These are phyloP conservation scores for Furcifer pardalis DNA, from an alignment of 2,797 vertebrate species.

Conservation along the genomic window DNA sequence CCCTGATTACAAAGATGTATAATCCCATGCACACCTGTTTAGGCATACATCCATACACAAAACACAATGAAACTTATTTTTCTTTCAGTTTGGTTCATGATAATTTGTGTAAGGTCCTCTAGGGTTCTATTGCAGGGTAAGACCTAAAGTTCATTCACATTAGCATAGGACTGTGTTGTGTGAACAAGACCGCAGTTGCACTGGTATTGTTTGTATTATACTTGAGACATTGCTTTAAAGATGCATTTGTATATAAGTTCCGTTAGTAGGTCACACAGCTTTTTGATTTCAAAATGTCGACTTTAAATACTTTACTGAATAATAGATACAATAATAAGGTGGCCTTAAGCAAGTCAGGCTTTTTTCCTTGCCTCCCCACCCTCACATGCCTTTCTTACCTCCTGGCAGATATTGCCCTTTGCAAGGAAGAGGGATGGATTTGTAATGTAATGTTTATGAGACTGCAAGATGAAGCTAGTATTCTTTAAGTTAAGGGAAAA, in stretches of 20 bases:
- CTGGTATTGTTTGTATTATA: neutral
- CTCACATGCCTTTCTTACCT: neutral
- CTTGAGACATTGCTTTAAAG: neutral
- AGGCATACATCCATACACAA: neutral
- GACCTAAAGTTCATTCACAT: too few species aligned
- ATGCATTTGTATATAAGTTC: neutral
- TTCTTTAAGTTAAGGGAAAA: neutral
- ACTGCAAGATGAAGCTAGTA: neutral
- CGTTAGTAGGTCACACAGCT: neutral
- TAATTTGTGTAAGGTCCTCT: neutral
- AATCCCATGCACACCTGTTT: neutral
- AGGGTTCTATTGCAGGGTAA: neutral
- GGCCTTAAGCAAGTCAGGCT: neutral
- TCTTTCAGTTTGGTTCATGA: neutral
- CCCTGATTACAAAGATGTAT: neutral
- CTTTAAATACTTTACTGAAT: neutral
- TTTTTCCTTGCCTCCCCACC: fast-evolving
- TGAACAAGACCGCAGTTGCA: neutral
- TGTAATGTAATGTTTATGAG: neutral
- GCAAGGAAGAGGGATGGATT: neutral
- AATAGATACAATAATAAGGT: constrained; percentile 15
- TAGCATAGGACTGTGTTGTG: neutral
- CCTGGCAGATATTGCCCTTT: neutral
- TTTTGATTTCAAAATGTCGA: neutral
- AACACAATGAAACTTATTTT: neutral